Conservation (phyloP, 2,888 invertebrate genomes). For the Euplagia quadripunctaria region DNA sequence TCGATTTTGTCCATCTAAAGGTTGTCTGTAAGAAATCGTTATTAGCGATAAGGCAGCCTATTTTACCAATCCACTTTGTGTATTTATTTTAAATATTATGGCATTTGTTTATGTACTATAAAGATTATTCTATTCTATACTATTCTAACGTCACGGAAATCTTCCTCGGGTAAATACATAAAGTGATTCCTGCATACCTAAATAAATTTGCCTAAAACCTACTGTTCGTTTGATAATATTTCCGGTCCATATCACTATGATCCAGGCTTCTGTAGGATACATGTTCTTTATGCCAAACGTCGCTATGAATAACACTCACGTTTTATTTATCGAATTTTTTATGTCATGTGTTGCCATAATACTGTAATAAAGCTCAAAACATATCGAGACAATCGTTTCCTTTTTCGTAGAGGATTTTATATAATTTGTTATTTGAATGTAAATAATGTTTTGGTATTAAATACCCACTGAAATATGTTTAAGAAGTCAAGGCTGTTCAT, state of each 20-base stretch:
- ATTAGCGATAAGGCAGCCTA: too few species aligned
- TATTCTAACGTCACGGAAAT: not conserved
- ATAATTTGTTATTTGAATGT: not conserved
- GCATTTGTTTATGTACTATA: too few species aligned
- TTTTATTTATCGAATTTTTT: slow-evolving; percentile 19
- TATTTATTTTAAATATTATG: too few species aligned
- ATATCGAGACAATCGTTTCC: not conserved
- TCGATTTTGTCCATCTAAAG: too few species aligned
- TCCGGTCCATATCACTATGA: slow-evolving; percentile 34
- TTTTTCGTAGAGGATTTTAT: not conserved
- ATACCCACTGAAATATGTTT: too few species aligned
- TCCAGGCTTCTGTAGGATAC: slow-evolving; percentile 14
- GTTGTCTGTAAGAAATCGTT: too few species aligned
- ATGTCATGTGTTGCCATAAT: slow-evolving; percentile 15
- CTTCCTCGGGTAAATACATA: slow-evolving; percentile 20
- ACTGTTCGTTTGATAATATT: slow-evolving; percentile 35
- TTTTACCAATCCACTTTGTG: too few species aligned
- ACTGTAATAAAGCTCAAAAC: not conserved
- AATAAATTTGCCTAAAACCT: slow-evolving; percentile 39
- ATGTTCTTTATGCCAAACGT: slow-evolving; percentile 14
- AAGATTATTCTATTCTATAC: too few species aligned
- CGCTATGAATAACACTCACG: slow-evolving; percentile 16
- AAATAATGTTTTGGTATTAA: not conserved
- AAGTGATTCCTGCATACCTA: slow-evolving; percentile 15
- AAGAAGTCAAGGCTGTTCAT: too few species aligned